A percentile compares a stretch with the other conserved stretches of the same genome.
Conservation (phyloP, 2,888 invertebrate species). For the Ditula angustiorana region DNA sequence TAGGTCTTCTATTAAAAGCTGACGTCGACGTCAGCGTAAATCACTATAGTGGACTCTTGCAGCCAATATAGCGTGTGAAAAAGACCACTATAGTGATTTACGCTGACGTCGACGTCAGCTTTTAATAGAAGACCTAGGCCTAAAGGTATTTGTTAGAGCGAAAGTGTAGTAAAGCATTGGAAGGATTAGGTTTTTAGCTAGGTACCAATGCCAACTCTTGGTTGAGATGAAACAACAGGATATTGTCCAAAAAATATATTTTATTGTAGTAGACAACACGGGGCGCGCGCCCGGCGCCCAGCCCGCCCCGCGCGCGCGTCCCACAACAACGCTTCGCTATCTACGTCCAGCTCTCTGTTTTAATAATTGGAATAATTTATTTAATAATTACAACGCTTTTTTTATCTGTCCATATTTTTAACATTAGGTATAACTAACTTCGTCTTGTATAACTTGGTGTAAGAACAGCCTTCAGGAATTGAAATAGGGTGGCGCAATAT, state of each 20-base stretch:
- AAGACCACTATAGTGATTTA: no score
- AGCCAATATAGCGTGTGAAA: no score
- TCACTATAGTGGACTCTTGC: no score
- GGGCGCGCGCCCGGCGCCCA: slow-evolving; percentile 80
- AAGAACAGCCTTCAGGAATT: slow-evolving; percentile 86
- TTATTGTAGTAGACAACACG: slow-evolving; percentile 85
- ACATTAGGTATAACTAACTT: slow-evolving; percentile 85
- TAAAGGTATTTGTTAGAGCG: no score
- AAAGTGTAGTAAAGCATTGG: not conserved
- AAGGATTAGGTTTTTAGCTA: not conserved
- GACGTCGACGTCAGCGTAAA: no score
- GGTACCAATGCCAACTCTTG: not conserved
- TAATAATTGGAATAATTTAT: slow-evolving; percentile 86
- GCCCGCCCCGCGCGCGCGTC: slow-evolving; percentile 82
- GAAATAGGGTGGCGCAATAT: slow-evolving; percentile 82
- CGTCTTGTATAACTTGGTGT: slow-evolving; percentile 86
- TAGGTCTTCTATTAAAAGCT: no score
- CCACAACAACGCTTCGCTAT: slow-evolving; percentile 83
- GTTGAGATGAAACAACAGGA: slow-evolving; percentile 50
- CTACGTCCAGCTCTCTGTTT: slow-evolving; percentile 83
- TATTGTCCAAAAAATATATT: slow-evolving; percentile 86
- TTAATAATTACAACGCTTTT: slow-evolving; percentile 85
- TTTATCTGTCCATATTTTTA: slow-evolving; percentile 83
- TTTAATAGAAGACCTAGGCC: no score
- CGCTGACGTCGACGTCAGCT: no score